Base-by-base conservation (phyloP, 2,888 invertebrate genomes). In the Volucella zonaria region DNA sequence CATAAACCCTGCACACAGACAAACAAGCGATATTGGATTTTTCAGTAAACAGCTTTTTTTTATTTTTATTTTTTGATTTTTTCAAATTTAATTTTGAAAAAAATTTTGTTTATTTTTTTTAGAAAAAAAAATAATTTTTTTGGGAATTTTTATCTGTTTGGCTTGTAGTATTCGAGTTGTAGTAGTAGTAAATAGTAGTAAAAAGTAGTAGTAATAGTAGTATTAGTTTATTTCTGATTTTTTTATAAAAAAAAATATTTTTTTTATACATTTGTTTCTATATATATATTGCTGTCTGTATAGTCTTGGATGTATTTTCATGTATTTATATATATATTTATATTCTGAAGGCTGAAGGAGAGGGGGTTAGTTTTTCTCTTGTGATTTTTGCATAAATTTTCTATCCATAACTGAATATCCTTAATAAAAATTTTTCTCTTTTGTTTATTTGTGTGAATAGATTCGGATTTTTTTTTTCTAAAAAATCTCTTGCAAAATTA, bases 1-100 rank as follows among this genome's bases (percentile, higher is more conserved):
- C 89, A 89, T 92, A 92, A 92, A 92, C 92, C 93, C 93, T 93
- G 93, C 93, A 93, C 93, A 93, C 93, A 93, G 93, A 93, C 93
- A 93, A 92, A 93, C 93, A 93, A 93, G 92, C 93, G 93, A 92
- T 91, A 90, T 89, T 89, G 90, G 88, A 87, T 89, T 87, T 88
- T 87, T 87, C 87, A 88, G 86, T 87, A 86, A 87, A 88, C 76
- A 87, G 87, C 86, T 87, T 87, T 88, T 88, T 87, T 88, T 88
- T 88, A 87, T 89, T 87, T 82, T 87, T 56, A 73, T 42, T 43
- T 18, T 71, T 75, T 79, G 68, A 51, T 67, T 88, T 87, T 82
- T 51, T 49, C 64, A 66, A 56, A 51, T 76, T 81, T 79, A 67
- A 77, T 79, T 86, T 87, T 56, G 82, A 77, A 80, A 86, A 23